Conservation (phyloP, 2,888 invertebrate species). For the Calameuta filiformis region DNA sequence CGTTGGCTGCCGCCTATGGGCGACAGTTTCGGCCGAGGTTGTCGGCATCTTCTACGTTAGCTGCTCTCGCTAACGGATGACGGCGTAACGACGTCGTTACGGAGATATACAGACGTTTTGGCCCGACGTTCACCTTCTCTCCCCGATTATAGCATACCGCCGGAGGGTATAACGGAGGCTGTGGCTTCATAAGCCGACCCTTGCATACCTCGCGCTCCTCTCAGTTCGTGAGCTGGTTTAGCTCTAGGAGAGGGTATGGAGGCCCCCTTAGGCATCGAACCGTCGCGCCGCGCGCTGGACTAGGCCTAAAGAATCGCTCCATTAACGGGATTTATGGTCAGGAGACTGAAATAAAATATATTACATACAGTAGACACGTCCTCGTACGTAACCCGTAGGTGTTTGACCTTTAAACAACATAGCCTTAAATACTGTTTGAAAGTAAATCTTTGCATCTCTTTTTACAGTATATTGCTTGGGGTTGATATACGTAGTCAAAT, state of each 20-base stretch:
- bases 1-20: neutral
- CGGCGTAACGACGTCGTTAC: slow-evolving; percentile 63
- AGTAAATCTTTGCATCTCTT: neutral
- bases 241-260: slow-evolving; percentile 11
- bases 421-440: neutral
- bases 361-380: neutral
- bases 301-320: slow-evolving; percentile 53
- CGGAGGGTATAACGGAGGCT: slow-evolving; percentile 47
- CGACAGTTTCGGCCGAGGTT: slow-evolving; percentile 1
- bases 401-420: neutral
- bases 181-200: slow-evolving; percentile 59
- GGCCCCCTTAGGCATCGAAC: slow-evolving; percentile 23
- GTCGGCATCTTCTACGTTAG: neutral
- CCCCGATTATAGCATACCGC: slow-evolving; percentile 58
- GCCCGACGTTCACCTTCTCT: slow-evolving; percentile 49
- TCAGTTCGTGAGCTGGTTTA: neutral
- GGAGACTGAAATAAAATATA: slow-evolving; percentile 49
- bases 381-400: neutral
- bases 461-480: neutral
- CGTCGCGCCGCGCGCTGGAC: slow-evolving; percentile 23
- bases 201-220: slow-evolving; percentile 46
- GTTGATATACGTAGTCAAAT: neutral
- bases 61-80: slow-evolving; percentile 21
- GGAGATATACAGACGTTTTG: slow-evolving; percentile 58
- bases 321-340: slow-evolving; percentile 54